Conservation (phyloP, 2,797 vertebrate species). For the Lepilemur septentrionalis region DNA sequence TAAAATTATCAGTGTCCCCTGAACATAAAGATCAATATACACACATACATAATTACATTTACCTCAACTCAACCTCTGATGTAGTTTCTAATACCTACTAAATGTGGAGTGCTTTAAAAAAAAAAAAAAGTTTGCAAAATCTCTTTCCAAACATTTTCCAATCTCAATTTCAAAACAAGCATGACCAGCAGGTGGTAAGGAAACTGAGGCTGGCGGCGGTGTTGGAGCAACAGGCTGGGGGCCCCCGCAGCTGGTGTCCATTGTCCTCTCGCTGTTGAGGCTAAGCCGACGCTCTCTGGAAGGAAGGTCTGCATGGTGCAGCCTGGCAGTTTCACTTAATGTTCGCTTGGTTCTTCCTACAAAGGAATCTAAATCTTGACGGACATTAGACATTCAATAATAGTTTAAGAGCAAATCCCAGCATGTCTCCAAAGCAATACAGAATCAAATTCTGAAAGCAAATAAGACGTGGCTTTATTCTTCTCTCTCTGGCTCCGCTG, state of each 20-base stretch:
- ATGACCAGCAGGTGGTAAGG: not conserved
- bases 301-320: accelerated
- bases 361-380: conserved; percentile 17
- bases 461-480: conserved; percentile 42
- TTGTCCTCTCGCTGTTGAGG: not conserved
- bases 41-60: not conserved
- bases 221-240: not conserved
- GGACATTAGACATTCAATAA: conserved; percentile 50
- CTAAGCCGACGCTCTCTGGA: not conserved
- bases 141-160: not conserved
- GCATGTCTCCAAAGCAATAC: conserved; percentile 22
- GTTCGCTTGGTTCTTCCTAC: conserved; percentile 22
- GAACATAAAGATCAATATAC: not conserved
- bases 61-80: not conserved
- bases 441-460: conserved; percentile 59
- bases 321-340: not conserved
- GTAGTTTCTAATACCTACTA: not conserved
- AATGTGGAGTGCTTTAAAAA: not conserved
- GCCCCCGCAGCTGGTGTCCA: accelerated
- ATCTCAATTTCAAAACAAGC: not conserved
- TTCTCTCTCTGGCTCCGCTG: not conserved
- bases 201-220: not conserved
- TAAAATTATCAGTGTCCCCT: not conserved
- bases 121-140: not conserved
- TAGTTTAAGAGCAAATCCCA: conserved; percentile 54